Percentiles rank a stretch among this genome's conserved stretches.
These are phyloP conservation scores for Thumatha senex DNA, from an alignment of 2,888 invertebrate species.

Conservation along the genomic window DNA sequence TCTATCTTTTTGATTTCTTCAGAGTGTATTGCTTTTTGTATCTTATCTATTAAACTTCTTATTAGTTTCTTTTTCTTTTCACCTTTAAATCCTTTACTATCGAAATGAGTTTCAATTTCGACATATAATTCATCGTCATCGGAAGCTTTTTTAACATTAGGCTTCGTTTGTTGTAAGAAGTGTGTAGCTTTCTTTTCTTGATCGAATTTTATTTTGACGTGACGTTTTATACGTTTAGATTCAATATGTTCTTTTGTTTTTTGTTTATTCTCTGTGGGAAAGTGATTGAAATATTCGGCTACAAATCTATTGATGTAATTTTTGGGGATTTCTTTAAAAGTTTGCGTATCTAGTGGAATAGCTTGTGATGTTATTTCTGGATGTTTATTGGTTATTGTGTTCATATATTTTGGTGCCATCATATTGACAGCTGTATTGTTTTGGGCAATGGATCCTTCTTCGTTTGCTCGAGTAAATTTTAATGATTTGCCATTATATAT, in stretches of 20 bases:
- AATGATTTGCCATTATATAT: slow-evolving; percentile 63
- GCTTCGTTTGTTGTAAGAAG: slow-evolving; percentile 11
- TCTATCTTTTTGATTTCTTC: slow-evolving; percentile 23
- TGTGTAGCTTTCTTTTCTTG: slow-evolving; percentile 1
- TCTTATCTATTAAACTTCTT: slow-evolving; percentile 62
- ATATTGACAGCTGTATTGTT: neutral
- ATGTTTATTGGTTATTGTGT: neutral
- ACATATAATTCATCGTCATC: slow-evolving; percentile 68
- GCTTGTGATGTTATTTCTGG: neutral
- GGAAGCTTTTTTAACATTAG: slow-evolving; percentile 36
- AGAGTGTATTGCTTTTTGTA: slow-evolving; percentile 64
- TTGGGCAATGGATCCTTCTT: slow-evolving; percentile 1
- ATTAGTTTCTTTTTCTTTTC: slow-evolving; percentile 68
- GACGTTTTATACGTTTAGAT: slow-evolving; percentile 57
- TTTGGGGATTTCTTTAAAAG: slow-evolving; percentile 24
- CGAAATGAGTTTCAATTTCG: slow-evolving; percentile 76
- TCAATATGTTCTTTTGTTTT: slow-evolving; percentile 15
- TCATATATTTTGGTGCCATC: neutral
- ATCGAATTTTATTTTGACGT: slow-evolving; percentile 55
- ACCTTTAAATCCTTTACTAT: slow-evolving; percentile 64
- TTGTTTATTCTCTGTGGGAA: slow-evolving; percentile 19
- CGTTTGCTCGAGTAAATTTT: slow-evolving; percentile 36
- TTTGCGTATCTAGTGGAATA: slow-evolving; percentile 1
- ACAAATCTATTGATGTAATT: slow-evolving; percentile 44
- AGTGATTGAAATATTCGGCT: slow-evolving; percentile 45